Base-by-base conservation (phyloP, 1,140 invertebrate species). In the Chironomus tepperi region DNA sequence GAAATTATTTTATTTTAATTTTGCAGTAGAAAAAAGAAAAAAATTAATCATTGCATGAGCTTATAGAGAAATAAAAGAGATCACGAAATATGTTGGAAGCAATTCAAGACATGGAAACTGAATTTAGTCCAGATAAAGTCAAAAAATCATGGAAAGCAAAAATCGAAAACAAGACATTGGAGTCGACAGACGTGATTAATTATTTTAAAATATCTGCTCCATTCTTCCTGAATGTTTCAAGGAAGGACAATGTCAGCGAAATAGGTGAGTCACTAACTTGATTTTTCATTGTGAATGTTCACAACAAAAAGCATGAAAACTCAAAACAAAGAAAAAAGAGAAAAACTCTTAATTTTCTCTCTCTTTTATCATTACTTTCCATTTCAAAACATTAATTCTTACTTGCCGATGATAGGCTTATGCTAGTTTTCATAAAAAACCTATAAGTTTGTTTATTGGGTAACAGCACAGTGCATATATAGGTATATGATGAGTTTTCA, bases 171-270 rank as follows among this genome's bases (percentile, higher is more conserved):
- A 70, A 70, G 19, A 70, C 65, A 18, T 12, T 70, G n/a, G 65
- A 70, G 9, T 8, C 65, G 19, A 3, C 65, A 19, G 65, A 70
- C 18, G 9, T 70, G 16, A 70, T 70, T 8, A 70, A 18, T 8
- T 70, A 70, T 70, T 70, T 70, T 70, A 15, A 70, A 21, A 70
- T 70, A 70, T 70, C 65, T 2, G 65, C 65, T 70, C 65, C 65
- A 18, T 70, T 18, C 18, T 70, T 70, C 65, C 19, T 70, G 65
- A 10, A n/a, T 8, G 19, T 70, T 19, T 5, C 65, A 19, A 70
- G 16, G 19, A 70, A 70, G 10, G 19, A 70, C 16, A 57, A n/a
- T 57, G 65, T 10, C 19, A 70, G 12, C 18, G 65, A 70, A 18
- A 70, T 19, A 6, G 19, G 65, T 70, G 19, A 70, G 65, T 19